phyloP scores from a whole-genome alignment of 1,140 invertebrate genomes.

The Saxidomus purpurata region DNA sequence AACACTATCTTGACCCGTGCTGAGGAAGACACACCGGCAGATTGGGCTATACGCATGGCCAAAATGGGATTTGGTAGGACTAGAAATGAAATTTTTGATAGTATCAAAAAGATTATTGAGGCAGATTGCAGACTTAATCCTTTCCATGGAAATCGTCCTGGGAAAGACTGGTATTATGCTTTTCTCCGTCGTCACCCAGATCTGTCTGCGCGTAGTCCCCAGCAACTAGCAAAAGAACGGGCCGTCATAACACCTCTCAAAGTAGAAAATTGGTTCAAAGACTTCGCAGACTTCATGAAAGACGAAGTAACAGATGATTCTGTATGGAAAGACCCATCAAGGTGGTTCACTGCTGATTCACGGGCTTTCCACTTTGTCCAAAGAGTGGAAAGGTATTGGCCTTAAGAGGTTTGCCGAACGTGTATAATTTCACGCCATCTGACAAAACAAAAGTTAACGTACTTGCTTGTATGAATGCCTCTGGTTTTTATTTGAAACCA shows the following conservation, averaged over 20 bases:
- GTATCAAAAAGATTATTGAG: conserved; percentile 55
- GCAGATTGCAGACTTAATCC: conserved; percentile 1
- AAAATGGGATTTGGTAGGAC: conserved; percentile 50
- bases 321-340: conserved; percentile 14
- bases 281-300: conserved; percentile 30
- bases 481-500: too few relatives aligned
- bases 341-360: conserved; percentile 59
- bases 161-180: conserved; percentile 49
- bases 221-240: conserved; percentile 42
- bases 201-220: neutral
- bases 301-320: neutral
- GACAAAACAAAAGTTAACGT: too few relatives aligned
- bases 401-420: too few relatives aligned
- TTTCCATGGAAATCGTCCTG: conserved; percentile 57
- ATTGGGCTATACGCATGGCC: conserved; percentile 53
- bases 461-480: too few relatives aligned
- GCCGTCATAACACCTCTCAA: conserved; percentile 32
- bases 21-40: conserved; percentile 23
- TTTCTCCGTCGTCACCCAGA: conserved; percentile 40
- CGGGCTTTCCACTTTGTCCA: conserved; percentile 45
- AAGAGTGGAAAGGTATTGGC: too few relatives aligned
- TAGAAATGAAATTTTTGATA: conserved; percentile 36
- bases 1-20: neutral
- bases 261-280: conserved; percentile 50
- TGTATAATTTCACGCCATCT: too few relatives aligned